Percentiles rank a stretch among this genome's conserved stretches.
Evolutionary conservation across 2,113 vertebrate genomes (phyloP).

Genomic region (Petaurus breviceps): DNA sequence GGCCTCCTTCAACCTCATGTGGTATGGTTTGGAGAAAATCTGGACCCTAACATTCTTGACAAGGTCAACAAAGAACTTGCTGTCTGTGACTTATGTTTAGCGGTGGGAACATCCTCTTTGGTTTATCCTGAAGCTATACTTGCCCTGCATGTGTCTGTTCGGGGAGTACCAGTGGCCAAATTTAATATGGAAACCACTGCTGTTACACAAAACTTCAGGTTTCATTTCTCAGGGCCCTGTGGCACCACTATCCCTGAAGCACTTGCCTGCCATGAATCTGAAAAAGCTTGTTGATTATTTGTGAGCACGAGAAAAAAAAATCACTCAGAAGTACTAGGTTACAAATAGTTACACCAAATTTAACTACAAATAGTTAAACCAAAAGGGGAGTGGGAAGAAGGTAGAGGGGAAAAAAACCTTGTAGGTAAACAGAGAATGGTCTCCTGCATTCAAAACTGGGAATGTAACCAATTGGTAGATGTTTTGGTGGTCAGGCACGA

Average conservation of each 20-base stretch:
- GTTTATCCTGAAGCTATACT: constrained; percentile 98
- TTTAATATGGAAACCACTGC: constrained; percentile 92
- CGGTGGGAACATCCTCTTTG: constrained; percentile 95
- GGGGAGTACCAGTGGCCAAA: constrained; percentile 94
- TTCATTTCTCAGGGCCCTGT: constrained; percentile 94
- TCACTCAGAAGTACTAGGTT: neutral
- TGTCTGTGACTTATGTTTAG: constrained; percentile 95
- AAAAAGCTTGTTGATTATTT: constrained; percentile 82
- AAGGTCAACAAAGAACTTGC: constrained; percentile 93
- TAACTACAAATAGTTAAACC: neutral
- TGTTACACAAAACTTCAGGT: constrained; percentile 91
- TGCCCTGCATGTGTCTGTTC: constrained; percentile 92
- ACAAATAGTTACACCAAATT: no score
- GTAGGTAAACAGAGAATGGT: neutral
- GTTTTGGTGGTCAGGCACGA: neutral
- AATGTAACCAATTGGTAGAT: no score
- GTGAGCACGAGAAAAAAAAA: neutral
- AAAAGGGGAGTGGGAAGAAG: neutral
- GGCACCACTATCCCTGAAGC: constrained; percentile 91
- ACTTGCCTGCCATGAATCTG: constrained; percentile 88
- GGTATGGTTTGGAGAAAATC: constrained; percentile 96
- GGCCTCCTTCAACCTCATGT: constrained; percentile 95
- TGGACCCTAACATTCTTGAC: constrained; percentile 92
- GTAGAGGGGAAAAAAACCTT: neutral
- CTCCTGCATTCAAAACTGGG: neutral